phyloP scores from a whole-genome alignment of 2,888 invertebrate species.

The Pollenia amentaria region DNA sequence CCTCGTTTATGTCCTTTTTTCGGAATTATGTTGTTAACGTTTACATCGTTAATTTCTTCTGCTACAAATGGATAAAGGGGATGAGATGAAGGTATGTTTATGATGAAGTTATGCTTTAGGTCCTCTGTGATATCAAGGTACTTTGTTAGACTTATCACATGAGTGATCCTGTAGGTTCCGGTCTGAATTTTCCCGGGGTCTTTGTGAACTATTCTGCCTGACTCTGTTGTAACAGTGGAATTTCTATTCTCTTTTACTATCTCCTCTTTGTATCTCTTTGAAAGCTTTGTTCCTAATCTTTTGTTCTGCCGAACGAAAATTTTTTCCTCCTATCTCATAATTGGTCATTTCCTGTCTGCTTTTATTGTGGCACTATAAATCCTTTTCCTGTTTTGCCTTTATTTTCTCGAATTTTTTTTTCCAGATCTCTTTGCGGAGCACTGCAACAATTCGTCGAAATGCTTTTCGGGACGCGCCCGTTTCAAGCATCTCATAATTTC shows the following conservation, averaged over 20 bases:
- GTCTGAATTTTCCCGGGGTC: slow-evolving; percentile 33
- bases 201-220: no score
- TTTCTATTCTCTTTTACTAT: slow-evolving; percentile 52
- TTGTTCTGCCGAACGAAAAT: slow-evolving; percentile 37
- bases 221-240: slow-evolving; percentile 29
- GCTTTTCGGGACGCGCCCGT: no score
- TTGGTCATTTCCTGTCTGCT: no score
- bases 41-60: slow-evolving; percentile 18
- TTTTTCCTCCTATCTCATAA: not conserved
- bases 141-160: not conserved
- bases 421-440: no score
- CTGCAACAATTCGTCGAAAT: no score
- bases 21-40: no score
- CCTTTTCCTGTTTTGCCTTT: no score
- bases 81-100: slow-evolving; percentile 30
- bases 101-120: not conserved
- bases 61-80: slow-evolving; percentile 20
- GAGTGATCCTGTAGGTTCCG: slow-evolving; percentile 22
- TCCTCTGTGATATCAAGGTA: no score
- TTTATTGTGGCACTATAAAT: no score
- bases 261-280: slow-evolving; percentile 40
- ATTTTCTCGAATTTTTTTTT: no score
- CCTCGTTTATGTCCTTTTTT: no score
- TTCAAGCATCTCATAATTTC: slow-evolving; percentile 11
- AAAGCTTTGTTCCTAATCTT: slow-evolving; percentile 51